Percentiles rank a stretch among this genome's conserved stretches.
Evolutionary conservation across 2,888 invertebrate genomes (phyloP).

Genomic region (Colletes collaris): DNA sequence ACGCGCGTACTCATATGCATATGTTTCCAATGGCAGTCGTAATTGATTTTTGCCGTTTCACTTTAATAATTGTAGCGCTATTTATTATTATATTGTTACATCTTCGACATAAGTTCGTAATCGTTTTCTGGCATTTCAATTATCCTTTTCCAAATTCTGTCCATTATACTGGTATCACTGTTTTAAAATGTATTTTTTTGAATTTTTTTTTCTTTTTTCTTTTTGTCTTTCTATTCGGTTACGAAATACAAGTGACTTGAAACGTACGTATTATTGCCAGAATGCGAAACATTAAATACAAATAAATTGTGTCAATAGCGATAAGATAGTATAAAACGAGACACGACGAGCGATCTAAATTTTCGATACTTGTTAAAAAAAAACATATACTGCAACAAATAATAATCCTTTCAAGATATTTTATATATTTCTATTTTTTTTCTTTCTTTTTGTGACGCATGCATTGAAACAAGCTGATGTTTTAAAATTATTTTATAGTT

Average conservation of each 20-base stretch:
- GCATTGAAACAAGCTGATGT: slow-evolving; percentile 25
- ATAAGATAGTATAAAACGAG: slow-evolving; percentile 51
- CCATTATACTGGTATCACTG: slow-evolving; percentile 12
- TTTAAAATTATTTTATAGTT: slow-evolving; percentile 49
- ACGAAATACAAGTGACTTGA: slow-evolving; percentile 16
- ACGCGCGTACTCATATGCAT: slow-evolving; percentile 80
- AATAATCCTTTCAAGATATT: slow-evolving; percentile 54
- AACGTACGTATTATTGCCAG: slow-evolving; percentile 57
- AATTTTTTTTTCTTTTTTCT: slow-evolving; percentile 10
- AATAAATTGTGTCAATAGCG: slow-evolving; percentile 55
- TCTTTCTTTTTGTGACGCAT: slow-evolving; percentile 41
- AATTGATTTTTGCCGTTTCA: slow-evolving; percentile 82
- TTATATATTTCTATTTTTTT: slow-evolving; percentile 59
- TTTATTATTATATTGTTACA: slow-evolving; percentile 49
- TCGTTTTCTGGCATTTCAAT: slow-evolving; percentile 47
- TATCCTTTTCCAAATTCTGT: slow-evolving; percentile 4
- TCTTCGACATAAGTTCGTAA: slow-evolving; percentile 36
- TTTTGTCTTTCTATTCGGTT: slow-evolving; percentile 30
- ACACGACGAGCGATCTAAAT: slow-evolving; percentile 52
- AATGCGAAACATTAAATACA: slow-evolving; percentile 59
- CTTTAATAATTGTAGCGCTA: slow-evolving; percentile 63
- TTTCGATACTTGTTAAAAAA: slow-evolving; percentile 60
- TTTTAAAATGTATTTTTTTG: slow-evolving; percentile 2
- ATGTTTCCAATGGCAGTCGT: slow-evolving; percentile 78
- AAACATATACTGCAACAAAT: slow-evolving; percentile 49